A percentile compares a stretch with the other conserved stretches of the same genome.
Conservation (phyloP, 64 coral and sea anemone genomes). For the Stichodactyla helianthus region DNA sequence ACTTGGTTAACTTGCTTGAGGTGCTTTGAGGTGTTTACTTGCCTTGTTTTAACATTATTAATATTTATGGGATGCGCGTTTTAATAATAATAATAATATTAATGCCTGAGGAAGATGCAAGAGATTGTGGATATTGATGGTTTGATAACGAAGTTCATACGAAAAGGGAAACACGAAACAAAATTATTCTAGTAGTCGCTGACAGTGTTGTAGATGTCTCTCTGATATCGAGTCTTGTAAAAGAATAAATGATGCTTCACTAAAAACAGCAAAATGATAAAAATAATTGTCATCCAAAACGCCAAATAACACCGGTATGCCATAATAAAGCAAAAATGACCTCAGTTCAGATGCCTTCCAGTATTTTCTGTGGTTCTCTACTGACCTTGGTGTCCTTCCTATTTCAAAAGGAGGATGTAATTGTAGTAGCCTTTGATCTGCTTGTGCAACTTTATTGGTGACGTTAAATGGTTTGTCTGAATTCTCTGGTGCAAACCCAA, state of each 20-base stretch:
- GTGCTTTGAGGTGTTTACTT: no score
- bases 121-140: no score
- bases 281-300: conserved; percentile 42
- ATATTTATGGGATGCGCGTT: no score
- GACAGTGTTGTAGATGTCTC: conserved; percentile 28
- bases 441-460: conserved; percentile 11
- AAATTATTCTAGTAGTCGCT: conserved; percentile 40
- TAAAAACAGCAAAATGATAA: conserved; percentile 44
- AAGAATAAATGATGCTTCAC: conserved; percentile 49
- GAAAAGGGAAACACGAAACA: no score
- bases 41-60: no score
- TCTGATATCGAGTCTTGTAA: neutral
- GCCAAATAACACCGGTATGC: conserved; percentile 3
- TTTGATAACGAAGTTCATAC: no score
- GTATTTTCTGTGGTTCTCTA: conserved; percentile 29
- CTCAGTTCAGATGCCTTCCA: conserved; percentile 55
- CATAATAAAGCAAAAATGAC: conserved; percentile 43
- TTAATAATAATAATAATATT: no score
- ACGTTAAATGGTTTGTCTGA: conserved; percentile 39
- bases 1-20: no score
- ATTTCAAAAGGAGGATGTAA: no score
- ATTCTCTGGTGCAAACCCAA: conserved; percentile 20
- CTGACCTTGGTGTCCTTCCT: conserved; percentile 10
- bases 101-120: no score
- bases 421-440: conserved; percentile 14